Evolutionary conservation across 2,888 invertebrate species (phyloP), one percentile per base, ranked within the genome.

Genomic region (Leptopilina myrica): DNA sequence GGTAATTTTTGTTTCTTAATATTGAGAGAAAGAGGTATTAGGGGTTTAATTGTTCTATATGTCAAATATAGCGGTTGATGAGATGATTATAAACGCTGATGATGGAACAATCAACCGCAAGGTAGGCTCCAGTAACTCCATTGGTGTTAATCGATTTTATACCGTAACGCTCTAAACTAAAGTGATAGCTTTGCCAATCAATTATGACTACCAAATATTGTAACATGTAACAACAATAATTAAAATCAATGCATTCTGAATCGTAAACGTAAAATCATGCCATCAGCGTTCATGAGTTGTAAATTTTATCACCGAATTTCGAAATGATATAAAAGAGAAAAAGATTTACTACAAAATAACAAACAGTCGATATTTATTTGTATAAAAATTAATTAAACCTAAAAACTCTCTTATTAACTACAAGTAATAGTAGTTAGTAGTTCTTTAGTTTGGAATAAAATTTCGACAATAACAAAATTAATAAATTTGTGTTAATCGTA

Each of bases 151-250:
- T 69, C 69, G 53, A 69, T 53, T 69, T 26, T n/a, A 53, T 33
- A 53, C 26, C 14, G 53, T n/a, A 53, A 14, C 69, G 53, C 69
- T 14, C 26, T 53, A 53, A 69, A 69, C 53, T 53, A 14, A 46
- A 69, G 53, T 69, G 49, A 69, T 69, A 53, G 69, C 49, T 69
- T 53, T 53, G 53, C 20, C n/a, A 69, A 69, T 69, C 53, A 69
- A 69, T 69, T 69, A 53, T 53, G 26, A 53, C 12, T 53, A 53
- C 26, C 33, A 69, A 69, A 69, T 49, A 69, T 69, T 53, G 6
- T 33, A 33, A 33, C 49, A 26, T 14, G 14, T 69, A 14, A 53
- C 46, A 12, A n/a, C 20, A 46, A 9, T 20, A 46, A 67, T 20
- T 67, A 67, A 15, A 62, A 62, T 49, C 14, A 64, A 8, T 43